phyloP scores from a whole-genome alignment of 2,113 vertebrate species.

The Python bivittatus region DNA sequence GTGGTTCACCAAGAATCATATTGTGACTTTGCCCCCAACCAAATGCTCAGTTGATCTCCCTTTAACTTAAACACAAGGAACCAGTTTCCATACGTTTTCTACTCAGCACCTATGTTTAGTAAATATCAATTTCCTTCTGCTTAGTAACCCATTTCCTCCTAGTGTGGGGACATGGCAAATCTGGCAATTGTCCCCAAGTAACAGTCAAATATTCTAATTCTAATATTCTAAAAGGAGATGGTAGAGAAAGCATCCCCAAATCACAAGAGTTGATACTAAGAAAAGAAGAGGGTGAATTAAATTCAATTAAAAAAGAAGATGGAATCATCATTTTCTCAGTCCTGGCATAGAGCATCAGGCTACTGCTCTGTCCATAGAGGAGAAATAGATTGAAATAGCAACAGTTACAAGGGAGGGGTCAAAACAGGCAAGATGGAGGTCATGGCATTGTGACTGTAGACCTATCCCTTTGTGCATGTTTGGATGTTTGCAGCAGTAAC shows the following conservation, averaged over 20 bases:
- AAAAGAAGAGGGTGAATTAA: conserved; percentile 8
- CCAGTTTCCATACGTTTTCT: conserved; percentile 59
- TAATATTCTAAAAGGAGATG: not conserved
- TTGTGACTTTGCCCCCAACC: conserved; percentile 62
- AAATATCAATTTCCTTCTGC: conserved; percentile 46
- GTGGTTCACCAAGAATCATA: conserved; percentile 67
- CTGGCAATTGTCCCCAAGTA: conserved; percentile 55
- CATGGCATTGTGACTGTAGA: not conserved
- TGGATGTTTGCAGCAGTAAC: not conserved
- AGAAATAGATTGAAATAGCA: not conserved
- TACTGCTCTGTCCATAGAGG: not conserved
- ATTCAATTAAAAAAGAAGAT: not conserved
- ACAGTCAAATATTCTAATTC: conserved; percentile 49
- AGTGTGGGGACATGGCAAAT: conserved; percentile 58
- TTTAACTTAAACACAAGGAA: conserved; percentile 61
- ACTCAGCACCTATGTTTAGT: conserved; percentile 63
- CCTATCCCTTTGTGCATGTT: not conserved
- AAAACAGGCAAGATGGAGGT: not conserved
- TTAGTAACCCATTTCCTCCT: conserved; percentile 49
- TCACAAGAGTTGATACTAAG: not conserved
- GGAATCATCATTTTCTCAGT: not conserved
- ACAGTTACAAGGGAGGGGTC: not conserved
- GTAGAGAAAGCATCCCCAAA: conserved; percentile 15
- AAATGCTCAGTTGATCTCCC: conserved; percentile 67
- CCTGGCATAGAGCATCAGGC: not conserved